Evolutionary conservation across 1,140 invertebrate species (phyloP).

Genomic region (Diorhabda sublineata): DNA sequence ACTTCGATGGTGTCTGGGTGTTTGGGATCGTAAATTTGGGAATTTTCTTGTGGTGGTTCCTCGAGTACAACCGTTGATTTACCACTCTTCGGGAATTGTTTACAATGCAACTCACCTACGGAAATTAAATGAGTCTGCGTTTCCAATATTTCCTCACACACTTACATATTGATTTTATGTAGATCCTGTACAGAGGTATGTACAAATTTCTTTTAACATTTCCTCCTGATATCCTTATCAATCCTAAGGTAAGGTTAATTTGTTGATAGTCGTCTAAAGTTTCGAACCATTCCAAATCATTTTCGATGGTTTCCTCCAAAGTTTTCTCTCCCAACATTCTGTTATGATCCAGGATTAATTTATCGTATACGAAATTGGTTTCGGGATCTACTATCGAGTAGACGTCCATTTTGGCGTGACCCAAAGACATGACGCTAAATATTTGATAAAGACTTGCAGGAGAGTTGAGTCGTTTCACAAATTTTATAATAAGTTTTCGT

Average conservation of each 20-base stretch:
- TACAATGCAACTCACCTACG: not conserved
- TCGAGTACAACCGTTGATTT: not conserved
- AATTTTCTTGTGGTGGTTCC: conserved; percentile 5
- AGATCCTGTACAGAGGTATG: not conserved
- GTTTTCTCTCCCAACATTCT: conserved; percentile 11
- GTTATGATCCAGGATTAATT: conserved; percentile 11
- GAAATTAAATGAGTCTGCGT: not conserved
- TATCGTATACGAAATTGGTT: conserved; percentile 16
- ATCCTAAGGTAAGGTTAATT: not conserved
- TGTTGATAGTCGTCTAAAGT: conserved; percentile 7
- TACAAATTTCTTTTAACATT: not conserved
- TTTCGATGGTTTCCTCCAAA: conserved; percentile 9
- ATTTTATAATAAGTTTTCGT: not conserved
- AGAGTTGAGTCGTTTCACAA: not conserved
- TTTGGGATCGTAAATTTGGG: conserved; percentile 23
- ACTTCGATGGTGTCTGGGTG: conserved; percentile 27
- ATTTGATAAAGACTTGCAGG: conserved; percentile 1
- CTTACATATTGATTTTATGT: not conserved
- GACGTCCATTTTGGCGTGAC: conserved; percentile 1
- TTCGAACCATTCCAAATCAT: conserved; percentile 11
- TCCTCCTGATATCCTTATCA: not conserved
- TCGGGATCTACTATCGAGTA: conserved; percentile 3
- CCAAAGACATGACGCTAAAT: conserved; percentile 1
- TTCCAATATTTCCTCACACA: not conserved
- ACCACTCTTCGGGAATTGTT: not conserved